phyloP scores from a whole-genome alignment of 2,888 invertebrate species.

The Tetranychus piercei region DNA sequence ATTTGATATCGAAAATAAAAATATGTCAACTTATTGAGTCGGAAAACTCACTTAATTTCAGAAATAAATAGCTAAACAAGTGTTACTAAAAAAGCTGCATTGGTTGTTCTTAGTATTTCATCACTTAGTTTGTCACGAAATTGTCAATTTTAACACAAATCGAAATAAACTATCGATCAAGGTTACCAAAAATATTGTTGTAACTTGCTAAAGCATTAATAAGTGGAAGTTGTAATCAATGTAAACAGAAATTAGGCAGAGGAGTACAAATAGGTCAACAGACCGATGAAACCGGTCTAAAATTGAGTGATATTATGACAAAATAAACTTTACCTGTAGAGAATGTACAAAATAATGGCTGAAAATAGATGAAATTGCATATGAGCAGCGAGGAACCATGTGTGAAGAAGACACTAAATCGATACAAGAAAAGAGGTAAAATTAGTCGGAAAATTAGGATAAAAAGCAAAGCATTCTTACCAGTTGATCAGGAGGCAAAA shows the following conservation, averaged over 20 bases:
- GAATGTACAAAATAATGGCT: constrained; percentile 16
- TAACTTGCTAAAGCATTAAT: too few relatives aligned
- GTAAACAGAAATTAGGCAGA: too few relatives aligned
- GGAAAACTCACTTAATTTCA: not conserved
- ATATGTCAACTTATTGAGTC: not conserved
- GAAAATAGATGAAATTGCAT: constrained; percentile 23
- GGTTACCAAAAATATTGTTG: too few relatives aligned
- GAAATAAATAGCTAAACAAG: too few relatives aligned
- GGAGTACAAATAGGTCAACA: not conserved
- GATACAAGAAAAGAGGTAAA: not conserved
- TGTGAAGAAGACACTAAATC: constrained; percentile 23
- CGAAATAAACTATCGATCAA: too few relatives aligned
- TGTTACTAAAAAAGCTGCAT: too few relatives aligned
- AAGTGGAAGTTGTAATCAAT: too few relatives aligned
- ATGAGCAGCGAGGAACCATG: constrained; percentile 23
- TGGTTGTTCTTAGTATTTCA: too few relatives aligned
- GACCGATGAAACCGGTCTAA: not conserved
- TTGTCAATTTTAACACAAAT: too few relatives aligned
- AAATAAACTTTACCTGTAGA: constrained; percentile 20
- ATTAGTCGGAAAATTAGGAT: not conserved
- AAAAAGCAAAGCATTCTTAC: not conserved
- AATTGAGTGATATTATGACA: not conserved
- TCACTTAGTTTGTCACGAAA: too few relatives aligned
- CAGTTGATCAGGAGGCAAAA: constrained; percentile 22
- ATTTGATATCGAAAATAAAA: not conserved